Conservation (phyloP, 1,140 invertebrate species). For the Brachionus rotundiformis region DNA sequence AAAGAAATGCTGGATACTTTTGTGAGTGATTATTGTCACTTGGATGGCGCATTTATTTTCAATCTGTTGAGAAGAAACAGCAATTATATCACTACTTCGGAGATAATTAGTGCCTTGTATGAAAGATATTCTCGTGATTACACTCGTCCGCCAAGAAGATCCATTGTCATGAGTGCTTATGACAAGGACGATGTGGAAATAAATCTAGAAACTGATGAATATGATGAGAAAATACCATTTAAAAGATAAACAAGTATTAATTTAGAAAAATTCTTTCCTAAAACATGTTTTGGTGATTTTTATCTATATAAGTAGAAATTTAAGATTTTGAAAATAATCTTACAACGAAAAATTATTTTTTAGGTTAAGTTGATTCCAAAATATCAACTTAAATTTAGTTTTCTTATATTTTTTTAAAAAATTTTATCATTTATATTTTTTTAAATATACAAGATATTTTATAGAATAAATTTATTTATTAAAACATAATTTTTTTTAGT, state of each 20-base stretch:
- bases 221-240: constrained; percentile 33
- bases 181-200: constrained; percentile 18
- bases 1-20: constrained; percentile 62
- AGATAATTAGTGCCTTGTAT: constrained; percentile 32
- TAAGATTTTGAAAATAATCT: too few species aligned
- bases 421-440: too few species aligned
- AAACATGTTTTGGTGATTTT: neutral
- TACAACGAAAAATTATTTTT: too few species aligned
- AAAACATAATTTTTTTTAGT: too few species aligned
- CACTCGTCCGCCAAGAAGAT: neutral
- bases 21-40: constrained; percentile 66
- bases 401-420: too few species aligned
- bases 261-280: too few species aligned
- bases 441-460: too few species aligned
- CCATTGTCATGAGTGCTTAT: neutral
- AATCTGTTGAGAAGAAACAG: constrained; percentile 37
- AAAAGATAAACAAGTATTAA: neutral
- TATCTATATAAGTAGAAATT: too few species aligned
- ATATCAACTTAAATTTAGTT: too few species aligned
- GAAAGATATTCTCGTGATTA: constrained; percentile 26
- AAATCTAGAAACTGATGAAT: constrained; percentile 15
- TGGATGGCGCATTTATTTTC: constrained; percentile 66
- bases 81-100: constrained; percentile 51
- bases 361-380: too few species aligned
- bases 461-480: too few species aligned